Evolutionary conservation across 2,113 vertebrate species (phyloP).

Genomic region (Phocoena sinus): DNA sequence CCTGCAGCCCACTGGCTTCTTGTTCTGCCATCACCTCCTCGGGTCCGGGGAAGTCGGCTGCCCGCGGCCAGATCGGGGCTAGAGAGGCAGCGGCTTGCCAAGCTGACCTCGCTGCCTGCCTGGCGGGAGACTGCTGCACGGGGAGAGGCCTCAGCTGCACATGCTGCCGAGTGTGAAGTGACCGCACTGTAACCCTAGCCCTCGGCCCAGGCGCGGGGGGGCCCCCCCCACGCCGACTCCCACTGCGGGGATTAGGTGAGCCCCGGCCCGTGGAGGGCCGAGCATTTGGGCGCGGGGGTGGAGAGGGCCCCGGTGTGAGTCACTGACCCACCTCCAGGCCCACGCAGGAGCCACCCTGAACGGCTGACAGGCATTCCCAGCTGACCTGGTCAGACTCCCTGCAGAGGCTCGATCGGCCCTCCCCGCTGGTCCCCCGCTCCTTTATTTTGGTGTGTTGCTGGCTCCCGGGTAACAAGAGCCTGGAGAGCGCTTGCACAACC

Average conservation of each 20-base stretch:
- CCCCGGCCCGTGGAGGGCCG: slow-evolving; percentile 68
- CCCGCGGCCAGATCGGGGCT: slow-evolving; percentile 46
- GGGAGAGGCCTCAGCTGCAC: slow-evolving; percentile 75
- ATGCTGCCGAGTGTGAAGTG: slow-evolving; percentile 76
- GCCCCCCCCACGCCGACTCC: slow-evolving; percentile 67
- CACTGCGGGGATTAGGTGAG: slow-evolving; percentile 85
- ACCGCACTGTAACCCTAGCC: slow-evolving; percentile 82
- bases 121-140: slow-evolving; percentile 68
- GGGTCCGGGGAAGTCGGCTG: background rate
- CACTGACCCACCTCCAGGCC: slow-evolving; percentile 79
- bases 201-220: slow-evolving; percentile 77
- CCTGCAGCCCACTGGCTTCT: slow-evolving; percentile 88
- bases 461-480: slow-evolving; percentile 80
- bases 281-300: slow-evolving; percentile 69
- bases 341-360: slow-evolving; percentile 77
- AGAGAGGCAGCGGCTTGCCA: slow-evolving; percentile 71
- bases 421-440: background rate
- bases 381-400: slow-evolving; percentile 83
- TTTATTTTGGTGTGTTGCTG: slow-evolving; percentile 70
- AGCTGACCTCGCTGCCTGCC: slow-evolving; percentile 74
- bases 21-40: slow-evolving; percentile 83
- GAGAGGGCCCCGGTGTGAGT: slow-evolving; percentile 75
- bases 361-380: slow-evolving; percentile 85
- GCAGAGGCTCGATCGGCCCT: slow-evolving; percentile 61
- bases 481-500: slow-evolving; percentile 56